A percentile compares a stretch with the other conserved stretches of the same genome.
Evolutionary conservation across 2,888 invertebrate species (phyloP).

Genomic region (Nomada lathburiana): DNA sequence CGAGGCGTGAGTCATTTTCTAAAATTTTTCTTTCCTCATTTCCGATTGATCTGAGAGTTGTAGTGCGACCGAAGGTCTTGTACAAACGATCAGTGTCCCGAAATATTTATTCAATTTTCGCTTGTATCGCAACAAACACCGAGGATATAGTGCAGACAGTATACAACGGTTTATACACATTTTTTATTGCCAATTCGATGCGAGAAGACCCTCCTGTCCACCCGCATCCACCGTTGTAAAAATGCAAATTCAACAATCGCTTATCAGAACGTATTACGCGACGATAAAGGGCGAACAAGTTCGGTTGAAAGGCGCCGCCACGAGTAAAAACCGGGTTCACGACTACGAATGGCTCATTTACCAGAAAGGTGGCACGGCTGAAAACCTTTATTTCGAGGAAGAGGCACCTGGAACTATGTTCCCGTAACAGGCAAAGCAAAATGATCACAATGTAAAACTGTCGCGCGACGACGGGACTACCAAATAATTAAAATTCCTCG

Average conservation of each 20-base stretch:
- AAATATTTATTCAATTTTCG: too few relatives aligned
- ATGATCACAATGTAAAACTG: background rate
- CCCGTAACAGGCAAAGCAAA: background rate
- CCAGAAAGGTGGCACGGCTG: constrained; percentile 6
- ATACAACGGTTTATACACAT: background rate
- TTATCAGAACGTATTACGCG: constrained; percentile 44
- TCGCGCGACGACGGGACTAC: background rate
- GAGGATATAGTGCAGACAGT: too few relatives aligned
- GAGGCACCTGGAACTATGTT: background rate
- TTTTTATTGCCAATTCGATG: background rate
- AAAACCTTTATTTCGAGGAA: background rate
- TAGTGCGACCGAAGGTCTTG: too few relatives aligned
- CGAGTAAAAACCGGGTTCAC: constrained; percentile 13
- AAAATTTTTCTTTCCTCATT: too few relatives aligned
- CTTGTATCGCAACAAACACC: too few relatives aligned
- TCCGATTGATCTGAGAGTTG: too few relatives aligned
- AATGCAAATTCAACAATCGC: constrained; percentile 57
- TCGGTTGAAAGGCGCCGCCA: constrained; percentile 31
- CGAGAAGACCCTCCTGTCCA: constrained; percentile 2
- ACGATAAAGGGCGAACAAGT: constrained; percentile 43
- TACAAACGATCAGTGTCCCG: too few relatives aligned
- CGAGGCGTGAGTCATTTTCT: too few relatives aligned
- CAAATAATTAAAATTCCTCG: too few relatives aligned
- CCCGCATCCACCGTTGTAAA: constrained; percentile 46
- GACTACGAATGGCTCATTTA: constrained; percentile 39